Base-by-base conservation (phyloP, 2,888 invertebrate species). In the Drosophila limbata region DNA sequence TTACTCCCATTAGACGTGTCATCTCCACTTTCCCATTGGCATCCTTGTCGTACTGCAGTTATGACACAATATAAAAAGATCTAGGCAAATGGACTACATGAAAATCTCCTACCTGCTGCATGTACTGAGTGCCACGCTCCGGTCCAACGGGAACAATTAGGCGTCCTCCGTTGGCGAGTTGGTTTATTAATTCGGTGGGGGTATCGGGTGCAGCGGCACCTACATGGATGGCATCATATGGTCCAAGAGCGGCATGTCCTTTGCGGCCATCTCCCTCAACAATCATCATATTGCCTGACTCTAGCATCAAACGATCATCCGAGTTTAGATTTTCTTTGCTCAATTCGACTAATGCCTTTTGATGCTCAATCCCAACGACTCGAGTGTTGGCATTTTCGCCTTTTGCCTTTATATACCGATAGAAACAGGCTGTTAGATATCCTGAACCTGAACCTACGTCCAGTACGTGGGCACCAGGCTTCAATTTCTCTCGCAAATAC, bases 361-460 rank as follows among this genome's bases (percentile, higher is more conserved):
- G 97, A 92, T 98, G 98, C 85, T 98, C 98, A 77, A 98, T 96
- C 4, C 98, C 98, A 56, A 98, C 94, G 1, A 96, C 96, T 60
- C 92, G 90, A 4, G 95, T 95, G 19, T 88, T 84, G 0, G 56
- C 57, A 73, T 85, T 59, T 2, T 88, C 84, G 1, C 90, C 91
- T 73, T 93, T 92, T 61, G 94, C 94, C 61, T 93, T 93, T 47
- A 97, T 94, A 95, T 97, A 97, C 37, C 96, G 93, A 17, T 96
- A 96, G 95, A 98, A 97, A 88, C 98, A 98, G 13, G 96, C 96
- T 1, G 98, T 98, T 44, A 98, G 94, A 91, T 98, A 98, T 3
- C 98, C 98, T 68, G 97, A 97, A 1, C 98, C 98, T 25, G 97
- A 98, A 13, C 98, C 98, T 48, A 98, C 97, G 93, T 98, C 98